Evolutionary conservation across 2,797 vertebrate genomes (phyloP), one percentile per base, ranked within the genome.

Genomic region (Xenops minutus): DNA sequence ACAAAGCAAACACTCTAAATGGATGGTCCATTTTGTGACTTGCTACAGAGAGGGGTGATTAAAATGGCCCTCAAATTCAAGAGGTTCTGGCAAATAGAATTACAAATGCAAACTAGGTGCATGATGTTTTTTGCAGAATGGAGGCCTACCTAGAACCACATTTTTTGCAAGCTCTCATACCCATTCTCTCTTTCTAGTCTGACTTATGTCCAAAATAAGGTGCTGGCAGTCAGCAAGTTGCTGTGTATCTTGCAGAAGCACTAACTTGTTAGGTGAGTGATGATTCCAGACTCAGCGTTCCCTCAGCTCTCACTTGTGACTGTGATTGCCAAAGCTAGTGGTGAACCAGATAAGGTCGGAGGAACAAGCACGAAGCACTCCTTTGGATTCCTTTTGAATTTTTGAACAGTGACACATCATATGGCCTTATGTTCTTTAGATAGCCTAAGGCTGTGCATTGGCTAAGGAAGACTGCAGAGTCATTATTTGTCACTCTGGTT

Each of bases 231-330:
- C 91, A 94, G 81, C 95, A 85, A 91, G 92, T 71, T 88, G 76
- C 71, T 3, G 0, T 37, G 66, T 93, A 79, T 86, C 66, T 85
- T 69, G 86, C 93, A 95, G 90, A 66, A 91, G 39, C 93, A 85
- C 69, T 63, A 66, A 88, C 91, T 82, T 95, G 95, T 93, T 67
- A 41, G 80, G 72, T 96, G 95, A 97, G 93, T 93, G 94, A 92
- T 94, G 96, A 96, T 46, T 95, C 71, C 77, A 77, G 90, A 89
- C 93, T 95, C 96, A 95, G 85, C 91, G 36, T 95, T 97, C 89
- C 93, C 78, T 97, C 96, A 94, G 92, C 80, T 96, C 91, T 96
- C 87, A 93, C 90, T 96, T 94, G 89, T 58, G 83, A 89, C 94
- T 88, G 88, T 58, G 89, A 95, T 95, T 92, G 87, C 85, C 82